These are phyloP conservation scores for Pelosia muscerda DNA, from an alignment of 2,888 invertebrate species.

Conservation along the genomic window DNA sequence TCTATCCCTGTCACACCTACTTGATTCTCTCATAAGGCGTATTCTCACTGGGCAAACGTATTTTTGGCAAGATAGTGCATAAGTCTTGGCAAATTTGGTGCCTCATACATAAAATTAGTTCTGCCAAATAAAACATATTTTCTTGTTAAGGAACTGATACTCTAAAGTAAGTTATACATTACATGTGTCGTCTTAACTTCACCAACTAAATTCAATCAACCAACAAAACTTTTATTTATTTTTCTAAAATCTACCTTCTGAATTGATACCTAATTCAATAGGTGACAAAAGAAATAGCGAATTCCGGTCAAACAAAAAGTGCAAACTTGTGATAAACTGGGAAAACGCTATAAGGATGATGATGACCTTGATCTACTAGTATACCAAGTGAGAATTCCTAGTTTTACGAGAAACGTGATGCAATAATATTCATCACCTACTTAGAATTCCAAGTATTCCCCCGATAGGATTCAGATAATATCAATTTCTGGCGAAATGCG, in stretches of 20 bases:
- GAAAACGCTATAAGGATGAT: neutral
- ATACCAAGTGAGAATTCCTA: conserved; percentile 8
- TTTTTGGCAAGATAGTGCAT: neutral
- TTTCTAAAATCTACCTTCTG: too few species aligned
- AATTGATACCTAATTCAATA: too few species aligned
- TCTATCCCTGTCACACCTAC: conserved; percentile 44
- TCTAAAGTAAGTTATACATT: too few species aligned
- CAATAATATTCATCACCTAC: conserved; percentile 39
- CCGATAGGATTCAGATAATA: conserved; percentile 54
- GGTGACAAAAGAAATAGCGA: too few species aligned
- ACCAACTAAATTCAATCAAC: too few species aligned
- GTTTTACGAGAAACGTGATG: conserved; percentile 49
- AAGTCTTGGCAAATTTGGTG: neutral
- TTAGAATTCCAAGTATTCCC: conserved; percentile 56
- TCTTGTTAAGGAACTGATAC: neutral
- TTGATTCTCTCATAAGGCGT: conserved; percentile 33
- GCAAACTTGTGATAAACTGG: too few species aligned
- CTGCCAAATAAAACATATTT: neutral
- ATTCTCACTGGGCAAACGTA: conserved; percentile 5
- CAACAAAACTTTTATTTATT: neutral
- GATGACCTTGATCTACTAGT: neutral
- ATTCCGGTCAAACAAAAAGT: too few species aligned
- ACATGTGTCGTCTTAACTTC: neutral
- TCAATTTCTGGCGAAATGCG: conserved; percentile 54
- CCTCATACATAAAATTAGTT: neutral